Evolutionary conservation across 1,140 invertebrate species (phyloP), one percentile per base, ranked within the genome.

Genomic region (Lucilia sericata): DNA sequence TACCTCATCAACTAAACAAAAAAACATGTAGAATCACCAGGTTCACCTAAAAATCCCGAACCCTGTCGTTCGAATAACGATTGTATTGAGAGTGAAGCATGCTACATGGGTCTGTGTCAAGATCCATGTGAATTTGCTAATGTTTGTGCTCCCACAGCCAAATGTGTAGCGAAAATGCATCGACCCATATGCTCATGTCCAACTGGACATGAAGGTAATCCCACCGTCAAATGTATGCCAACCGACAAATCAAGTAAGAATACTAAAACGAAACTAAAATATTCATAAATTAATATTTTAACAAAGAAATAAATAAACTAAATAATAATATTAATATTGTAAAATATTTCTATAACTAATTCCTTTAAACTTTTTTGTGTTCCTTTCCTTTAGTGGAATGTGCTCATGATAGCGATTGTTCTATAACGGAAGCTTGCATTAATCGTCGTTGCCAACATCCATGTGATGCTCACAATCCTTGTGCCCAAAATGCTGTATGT

Each of bases 401-500:
- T 93, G 93, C 94, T 88, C 94, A 92, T 87, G 94, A 97, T 92
- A 94, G 94, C 87, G 96, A 97, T 87, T 98, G 97, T 90, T 93
- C 94, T 74, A 89, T 95, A 87, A 95, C 94, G 21, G 95, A 97
- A 91, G 95, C 95, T 87, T 97, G 96, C 93, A 94, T 97, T 88
- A 94, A 95, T 91, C 93, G 94, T 87, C 93, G 94, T 91, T 97
- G 96, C 91, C 94, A 95, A 91, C 94, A 95, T 91, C 97, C 96
- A 25, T 98, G 97, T 91, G 94, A 94, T 86, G 92, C 96, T 83
- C 94, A 94, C 87, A 96, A 96, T 90, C 96, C 95, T 14, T 98
- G 97, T 90, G 95, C 95, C 85, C 92, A 93, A 85, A 95, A 97
- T 90, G 96, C 97, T 55, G 93, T 96, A 84, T 98, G 97, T 92